Base-by-base conservation (phyloP, 2,888 invertebrate genomes). In the Timandra comae region DNA sequence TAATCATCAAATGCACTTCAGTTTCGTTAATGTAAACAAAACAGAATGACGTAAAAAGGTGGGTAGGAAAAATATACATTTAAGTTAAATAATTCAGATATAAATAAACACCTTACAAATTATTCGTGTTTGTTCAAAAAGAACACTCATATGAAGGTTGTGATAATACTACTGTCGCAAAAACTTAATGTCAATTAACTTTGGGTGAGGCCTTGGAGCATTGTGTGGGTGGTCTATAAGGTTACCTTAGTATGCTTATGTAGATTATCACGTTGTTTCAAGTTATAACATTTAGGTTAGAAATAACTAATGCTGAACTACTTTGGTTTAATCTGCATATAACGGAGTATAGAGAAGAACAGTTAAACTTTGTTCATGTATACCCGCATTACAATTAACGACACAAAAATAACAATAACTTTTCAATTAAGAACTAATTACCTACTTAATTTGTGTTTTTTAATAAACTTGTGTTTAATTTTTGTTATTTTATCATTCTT, bases 401-500 rank as follows among this genome's bases (percentile, higher is more conserved):
- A n/a, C 9, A 33, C 25, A n/a, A 30, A 19, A 30, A 25, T n/a
- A 24, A n/a, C n/a, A n/a, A n/a, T n/a, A n/a, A n/a, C n/a, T n/a
- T n/a, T n/a, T 16, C 6, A 16, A 16, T 16, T 5, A 16, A 16
- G 16, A 5, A 16, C 3, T 35, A 46, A 56, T 60, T 65, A 73
- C 73, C 64, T 72, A 84, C 82, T 67, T 63, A 65, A 49, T 59
- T 70, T 81, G 48, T 69, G 66, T 56, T 72, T 81, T 60, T 70
- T 81, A 60, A 75, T 79, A 63, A 81, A 51, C 51, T 77, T 82
- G 63, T 72, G 67, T 64, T 79, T 82, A 50, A 76, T 61, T 70
- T 82, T 84, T 43, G 59, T 63, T 42, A 78, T 71, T 72, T 72
- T 80, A 60, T 76, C 72, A 45, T 57, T 51, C 46, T 71, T 80